Percentiles rank a stretch among this genome's conserved stretches.
These are phyloP conservation scores for Mayetiola destructor DNA, from an alignment of 2,888 invertebrate species.

Conservation along the genomic window DNA sequence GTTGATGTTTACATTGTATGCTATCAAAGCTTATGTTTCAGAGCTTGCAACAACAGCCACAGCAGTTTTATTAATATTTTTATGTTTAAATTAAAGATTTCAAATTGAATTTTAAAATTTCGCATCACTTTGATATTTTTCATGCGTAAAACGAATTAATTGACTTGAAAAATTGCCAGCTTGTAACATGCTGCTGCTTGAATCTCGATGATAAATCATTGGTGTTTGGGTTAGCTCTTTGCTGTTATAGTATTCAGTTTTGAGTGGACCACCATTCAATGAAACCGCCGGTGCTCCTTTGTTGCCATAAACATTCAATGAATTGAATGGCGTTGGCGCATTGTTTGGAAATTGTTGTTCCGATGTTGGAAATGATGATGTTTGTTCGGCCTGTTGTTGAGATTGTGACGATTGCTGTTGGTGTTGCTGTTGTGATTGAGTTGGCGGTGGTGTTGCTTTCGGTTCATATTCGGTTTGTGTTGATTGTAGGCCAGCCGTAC, in stretches of 20 bases:
- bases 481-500: too few relatives aligned
- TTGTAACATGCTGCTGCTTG: too few relatives aligned
- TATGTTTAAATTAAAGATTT: too few relatives aligned
- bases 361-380: too few relatives aligned
- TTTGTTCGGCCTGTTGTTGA: not conserved
- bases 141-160: slow-evolving; percentile 1
- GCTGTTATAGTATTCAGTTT: slow-evolving; percentile 4
- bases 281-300: too few relatives aligned
- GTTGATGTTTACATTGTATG: not conserved
- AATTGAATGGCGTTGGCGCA: not conserved
- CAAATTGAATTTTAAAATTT: slow-evolving; percentile 7
- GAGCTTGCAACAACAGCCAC: too few relatives aligned
- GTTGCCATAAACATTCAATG: not conserved
- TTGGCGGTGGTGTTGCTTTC: not conserved
- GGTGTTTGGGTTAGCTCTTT: not conserved
- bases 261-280: too few relatives aligned
- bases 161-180: slow-evolving; percentile 2
- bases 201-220: slow-evolving; percentile 5
- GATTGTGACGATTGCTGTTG: not conserved
- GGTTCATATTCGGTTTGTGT: too few relatives aligned
- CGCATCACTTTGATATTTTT: not conserved
- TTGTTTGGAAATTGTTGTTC: not conserved
- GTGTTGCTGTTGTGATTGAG: not conserved
- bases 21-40: too few relatives aligned
- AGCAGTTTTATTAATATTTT: too few relatives aligned